Base-by-base conservation (phyloP, 1,140 invertebrate genomes). In the Batillaria attramentaria region DNA sequence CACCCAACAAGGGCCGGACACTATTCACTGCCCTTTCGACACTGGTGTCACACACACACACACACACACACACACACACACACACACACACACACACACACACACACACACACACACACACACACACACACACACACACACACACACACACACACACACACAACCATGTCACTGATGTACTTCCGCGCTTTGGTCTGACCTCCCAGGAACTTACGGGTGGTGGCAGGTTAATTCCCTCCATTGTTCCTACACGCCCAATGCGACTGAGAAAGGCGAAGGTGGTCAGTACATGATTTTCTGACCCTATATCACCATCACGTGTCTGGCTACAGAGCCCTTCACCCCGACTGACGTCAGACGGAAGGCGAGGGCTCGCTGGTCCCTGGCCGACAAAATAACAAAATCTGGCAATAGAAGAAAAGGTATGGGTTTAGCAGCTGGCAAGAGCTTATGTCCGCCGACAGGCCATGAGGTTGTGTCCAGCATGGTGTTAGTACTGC, bases 21-120 rank as follows among this genome's bases (percentile, higher is more conserved):
- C 24, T 50, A 50, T 50, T 10, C 24, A 50, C 8, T 10, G 46
- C 24, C 46, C 10, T 24, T 24, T 50, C 10, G 46, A 8, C 24
- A 13, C 46, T 50, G 46, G 46, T 50, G 46, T 13, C 46, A 50
- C 46, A 50, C 46, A 50, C 46, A 50, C 46, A 50, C 46, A 50
- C 46, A 50, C 46, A 50, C 46, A 50, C 46, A 50, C 46, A 50
- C 46, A 50, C 46, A 50, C 46, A 50, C 46, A 50, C 46, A 50
- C 46, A 50, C 46, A 50, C 46, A 50, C 46, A 50, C 46, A 50
- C 46, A 50, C 46, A 50, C 46, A 50, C 46, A 50, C 46, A 50
- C 46, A 50, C 46, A 50, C 46, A 50, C 46, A 50, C 46, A 50
- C 46, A 50, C 46, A 50, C 46, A 50, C 46, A 50, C 46, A 50